These are phyloP conservation scores for Baronia brevicornis DNA, from an alignment of 2,888 invertebrate genomes.

Conservation along the genomic window DNA sequence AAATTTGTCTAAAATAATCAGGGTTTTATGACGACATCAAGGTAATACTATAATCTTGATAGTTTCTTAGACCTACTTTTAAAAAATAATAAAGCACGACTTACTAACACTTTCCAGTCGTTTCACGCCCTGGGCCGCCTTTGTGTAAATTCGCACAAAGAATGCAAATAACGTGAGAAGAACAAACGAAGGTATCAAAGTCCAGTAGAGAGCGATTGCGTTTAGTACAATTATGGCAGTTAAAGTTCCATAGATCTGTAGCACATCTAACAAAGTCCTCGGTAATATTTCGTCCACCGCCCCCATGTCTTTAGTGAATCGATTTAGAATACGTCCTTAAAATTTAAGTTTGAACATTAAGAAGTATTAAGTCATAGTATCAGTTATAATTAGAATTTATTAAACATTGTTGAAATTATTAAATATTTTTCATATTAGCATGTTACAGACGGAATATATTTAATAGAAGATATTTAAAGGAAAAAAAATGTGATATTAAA, in stretches of 20 bases:
- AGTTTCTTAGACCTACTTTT: neutral
- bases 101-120: slow-evolving; percentile 78
- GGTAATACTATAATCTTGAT: neutral
- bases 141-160: slow-evolving; percentile 78
- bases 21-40: too few species aligned
- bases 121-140: slow-evolving; percentile 81
- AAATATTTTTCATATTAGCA: too few species aligned
- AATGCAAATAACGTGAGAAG: slow-evolving; percentile 74
- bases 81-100: slow-evolving; percentile 26
- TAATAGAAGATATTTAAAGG: too few species aligned
- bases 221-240: slow-evolving; percentile 77
- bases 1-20: too few species aligned
- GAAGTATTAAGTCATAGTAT: too few species aligned
- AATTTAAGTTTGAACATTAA: slow-evolving; percentile 6
- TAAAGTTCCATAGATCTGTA: slow-evolving; percentile 70
- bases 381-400: too few species aligned
- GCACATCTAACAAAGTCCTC: slow-evolving; percentile 79
- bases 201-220: slow-evolving; percentile 76
- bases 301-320: slow-evolving; percentile 92
- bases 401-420: too few species aligned
- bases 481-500: too few species aligned
- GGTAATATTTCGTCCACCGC: slow-evolving; percentile 86
- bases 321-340: slow-evolving; percentile 80
- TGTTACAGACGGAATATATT: too few species aligned
- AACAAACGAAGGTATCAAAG: slow-evolving; percentile 74